A percentile compares a stretch with the other conserved stretches of the same genome.
phyloP scores from a whole-genome alignment of 2,888 invertebrate species.

The Ceriagrion tenellum region DNA sequence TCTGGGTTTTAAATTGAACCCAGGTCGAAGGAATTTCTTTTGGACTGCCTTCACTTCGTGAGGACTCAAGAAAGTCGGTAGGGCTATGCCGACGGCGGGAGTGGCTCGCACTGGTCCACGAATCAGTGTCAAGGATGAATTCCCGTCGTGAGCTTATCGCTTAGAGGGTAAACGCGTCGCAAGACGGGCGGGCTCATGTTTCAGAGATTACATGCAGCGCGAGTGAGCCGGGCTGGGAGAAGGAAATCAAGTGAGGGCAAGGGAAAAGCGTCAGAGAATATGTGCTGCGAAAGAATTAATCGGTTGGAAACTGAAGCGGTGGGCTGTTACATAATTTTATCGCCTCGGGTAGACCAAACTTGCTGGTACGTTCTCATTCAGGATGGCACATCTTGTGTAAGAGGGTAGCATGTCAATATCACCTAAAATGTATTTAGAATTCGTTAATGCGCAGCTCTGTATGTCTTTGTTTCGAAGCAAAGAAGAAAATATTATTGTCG shows the following conservation, averaged over 20 bases:
- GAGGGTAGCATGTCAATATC: too few relatives aligned
- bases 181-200: neutral
- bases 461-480: too few relatives aligned
- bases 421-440: too few relatives aligned
- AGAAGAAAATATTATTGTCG: too few relatives aligned
- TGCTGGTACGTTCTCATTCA: too few relatives aligned
- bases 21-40: neutral
- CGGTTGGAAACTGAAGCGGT: neutral
- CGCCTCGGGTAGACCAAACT: neutral
- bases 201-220: neutral
- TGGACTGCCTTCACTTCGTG: neutral
- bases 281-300: neutral
- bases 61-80: neutral
- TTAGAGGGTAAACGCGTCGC: neutral
- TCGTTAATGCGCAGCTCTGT: too few relatives aligned
- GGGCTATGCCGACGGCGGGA: neutral
- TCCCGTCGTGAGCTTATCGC: slow-evolving; percentile 31
- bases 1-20: neutral
- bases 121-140: slow-evolving; percentile 32
- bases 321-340: neutral
- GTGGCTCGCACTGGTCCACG: neutral
- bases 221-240: neutral
- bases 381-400: too few relatives aligned
- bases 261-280: neutral
- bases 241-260: neutral